Percentiles rank a stretch among this genome's conserved stretches.
These are phyloP conservation scores for Leucoma salicis DNA, from an alignment of 2,888 invertebrate genomes.

Conservation along the genomic window DNA sequence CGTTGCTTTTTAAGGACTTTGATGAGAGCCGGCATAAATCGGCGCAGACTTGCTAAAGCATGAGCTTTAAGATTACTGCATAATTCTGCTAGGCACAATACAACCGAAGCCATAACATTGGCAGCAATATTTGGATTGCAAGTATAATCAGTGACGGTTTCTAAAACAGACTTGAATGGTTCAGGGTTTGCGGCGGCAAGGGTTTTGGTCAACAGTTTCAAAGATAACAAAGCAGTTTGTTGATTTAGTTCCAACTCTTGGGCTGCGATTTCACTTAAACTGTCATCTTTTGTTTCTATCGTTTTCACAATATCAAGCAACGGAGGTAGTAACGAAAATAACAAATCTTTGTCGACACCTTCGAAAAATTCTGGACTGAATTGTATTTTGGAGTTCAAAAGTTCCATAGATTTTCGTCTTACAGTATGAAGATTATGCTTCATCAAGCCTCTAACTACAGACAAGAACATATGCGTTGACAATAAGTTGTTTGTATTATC, in stretches of 20 bases:
- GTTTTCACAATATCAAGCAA: conserved; percentile 83
- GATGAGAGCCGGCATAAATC: conserved; percentile 89
- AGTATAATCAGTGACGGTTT: conserved; percentile 84
- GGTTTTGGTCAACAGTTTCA: conserved; percentile 91
- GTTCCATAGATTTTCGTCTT: conserved; percentile 90
- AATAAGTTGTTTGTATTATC: conserved; percentile 91
- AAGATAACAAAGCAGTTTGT: conserved; percentile 90
- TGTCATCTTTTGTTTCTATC: conserved; percentile 64
- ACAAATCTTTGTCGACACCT: conserved; percentile 69
- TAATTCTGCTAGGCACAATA: conserved; percentile 90
- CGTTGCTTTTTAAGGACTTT: conserved; percentile 84
- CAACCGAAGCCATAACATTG: conserved; percentile 87
- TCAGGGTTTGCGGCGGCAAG: conserved; percentile 86
- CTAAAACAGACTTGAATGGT: conserved; percentile 87
- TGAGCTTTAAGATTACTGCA: conserved; percentile 89
- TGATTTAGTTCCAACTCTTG: conserved; percentile 87
- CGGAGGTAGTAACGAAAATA: conserved; percentile 83
- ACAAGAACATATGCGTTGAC: conserved; percentile 89
- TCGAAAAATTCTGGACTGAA: conserved; percentile 84
- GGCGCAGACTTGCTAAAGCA: conserved; percentile 87
- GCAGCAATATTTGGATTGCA: conserved; percentile 75
- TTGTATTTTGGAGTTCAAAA: conserved; percentile 91
- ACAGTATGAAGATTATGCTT: conserved; percentile 87
- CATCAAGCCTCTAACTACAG: conserved; percentile 88
- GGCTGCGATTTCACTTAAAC: conserved; percentile 46